These are phyloP conservation scores for Mesochorus sp. DNA, from an alignment of 2,888 invertebrate genomes.

Conservation along the genomic window DNA sequence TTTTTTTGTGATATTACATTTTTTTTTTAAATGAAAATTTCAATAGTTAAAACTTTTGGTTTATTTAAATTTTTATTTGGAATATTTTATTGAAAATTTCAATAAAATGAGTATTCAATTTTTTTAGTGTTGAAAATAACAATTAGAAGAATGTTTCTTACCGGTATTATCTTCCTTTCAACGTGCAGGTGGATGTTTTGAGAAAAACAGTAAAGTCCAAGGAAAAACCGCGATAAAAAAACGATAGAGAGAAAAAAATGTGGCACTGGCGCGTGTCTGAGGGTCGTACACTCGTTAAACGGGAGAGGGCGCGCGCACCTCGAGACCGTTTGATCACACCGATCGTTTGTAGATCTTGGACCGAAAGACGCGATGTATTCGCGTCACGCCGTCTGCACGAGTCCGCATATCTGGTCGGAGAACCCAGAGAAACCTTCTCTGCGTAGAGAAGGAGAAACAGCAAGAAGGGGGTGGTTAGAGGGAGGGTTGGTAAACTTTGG, in stretches of 20 bases:
- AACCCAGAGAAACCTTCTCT: background rate
- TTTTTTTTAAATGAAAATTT: too few relatives aligned
- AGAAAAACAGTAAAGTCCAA: background rate
- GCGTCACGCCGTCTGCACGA: background rate
- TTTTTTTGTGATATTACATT: too few relatives aligned
- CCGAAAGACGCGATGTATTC: constrained; percentile 2
- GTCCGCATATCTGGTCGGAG: constrained; percentile 4
- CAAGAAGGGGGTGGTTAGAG: too few relatives aligned
- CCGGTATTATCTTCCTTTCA: constrained; percentile 49
- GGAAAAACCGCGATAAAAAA: background rate
- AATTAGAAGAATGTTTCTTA: constrained; percentile 31
- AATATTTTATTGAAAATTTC: background rate
- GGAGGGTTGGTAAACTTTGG: background rate
- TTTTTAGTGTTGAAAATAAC: background rate
- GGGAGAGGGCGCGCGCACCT: constrained; percentile 29
- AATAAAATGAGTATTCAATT: background rate
- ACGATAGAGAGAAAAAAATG: background rate
- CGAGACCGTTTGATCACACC: constrained; percentile 23
- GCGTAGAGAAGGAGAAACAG: too few relatives aligned
- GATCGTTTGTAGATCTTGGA: constrained; percentile 38
- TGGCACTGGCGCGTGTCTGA: background rate
- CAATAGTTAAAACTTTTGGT: too few relatives aligned
- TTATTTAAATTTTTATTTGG: too few relatives aligned
- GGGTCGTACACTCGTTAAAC: background rate
- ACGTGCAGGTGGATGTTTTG: constrained; percentile 15